These are phyloP conservation scores for Calephelis virginiensis DNA, from an alignment of 1,140 invertebrate genomes.

Conservation along the genomic window DNA sequence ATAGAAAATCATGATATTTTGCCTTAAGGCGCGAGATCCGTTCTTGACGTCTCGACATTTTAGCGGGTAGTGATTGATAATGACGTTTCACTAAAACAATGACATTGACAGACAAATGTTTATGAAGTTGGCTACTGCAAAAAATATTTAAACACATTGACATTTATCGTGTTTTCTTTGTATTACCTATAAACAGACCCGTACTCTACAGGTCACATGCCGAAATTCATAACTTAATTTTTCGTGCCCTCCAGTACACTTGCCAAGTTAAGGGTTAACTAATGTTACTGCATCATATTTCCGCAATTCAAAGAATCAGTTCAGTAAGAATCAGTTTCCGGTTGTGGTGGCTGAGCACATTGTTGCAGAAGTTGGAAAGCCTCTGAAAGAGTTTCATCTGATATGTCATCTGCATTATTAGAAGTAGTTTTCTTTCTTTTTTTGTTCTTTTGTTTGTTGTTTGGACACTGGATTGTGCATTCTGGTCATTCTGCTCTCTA, in stretches of 20 bases:
- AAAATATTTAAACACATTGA: not conserved
- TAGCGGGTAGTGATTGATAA: not conserved
- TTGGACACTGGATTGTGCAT: not conserved
- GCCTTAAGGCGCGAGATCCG: too few species aligned
- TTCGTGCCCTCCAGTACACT: too few species aligned
- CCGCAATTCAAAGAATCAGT: constrained; percentile 22
- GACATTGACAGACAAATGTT: too few species aligned
- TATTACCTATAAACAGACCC: too few species aligned
- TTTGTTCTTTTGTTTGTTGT: constrained; percentile 14
- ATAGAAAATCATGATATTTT: too few species aligned
- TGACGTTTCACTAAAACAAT: too few species aligned
- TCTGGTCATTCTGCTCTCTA: constrained; percentile 6
- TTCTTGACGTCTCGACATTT: too few species aligned
- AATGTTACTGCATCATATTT: constrained; percentile 32
- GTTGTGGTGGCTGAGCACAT: constrained; percentile 22
- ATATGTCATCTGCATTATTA: constrained; percentile 16
- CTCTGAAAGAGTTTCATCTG: constrained; percentile 25
- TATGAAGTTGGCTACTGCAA: too few species aligned
- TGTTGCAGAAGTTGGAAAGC: constrained; percentile 25
- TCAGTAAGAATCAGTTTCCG: constrained; percentile 22
- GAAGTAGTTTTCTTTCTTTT: constrained; percentile 24
- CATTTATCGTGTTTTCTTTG: not conserved
- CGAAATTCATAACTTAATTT: too few species aligned
- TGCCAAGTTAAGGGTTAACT: constrained; percentile 13
- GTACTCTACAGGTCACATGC: too few species aligned